Evolutionary conservation across 1,140 invertebrate species (phyloP).

Genomic region (Drosophila takahashii): DNA sequence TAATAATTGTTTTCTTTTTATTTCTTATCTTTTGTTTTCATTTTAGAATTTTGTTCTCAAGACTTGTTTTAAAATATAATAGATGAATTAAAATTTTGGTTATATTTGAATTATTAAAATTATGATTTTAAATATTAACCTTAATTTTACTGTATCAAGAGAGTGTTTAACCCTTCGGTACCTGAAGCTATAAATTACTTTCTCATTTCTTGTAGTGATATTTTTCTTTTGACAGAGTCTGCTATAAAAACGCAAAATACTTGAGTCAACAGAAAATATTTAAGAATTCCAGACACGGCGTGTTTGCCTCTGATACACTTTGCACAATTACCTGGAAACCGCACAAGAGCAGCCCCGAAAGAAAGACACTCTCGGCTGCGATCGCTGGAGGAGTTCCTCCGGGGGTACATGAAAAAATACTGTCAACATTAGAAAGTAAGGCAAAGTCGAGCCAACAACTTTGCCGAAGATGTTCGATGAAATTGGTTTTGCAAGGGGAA

Average conservation of each 20-base stretch:
- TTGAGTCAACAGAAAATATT: constrained; percentile 52
- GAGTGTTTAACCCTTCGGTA: neutral
- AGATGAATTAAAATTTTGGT: too few species aligned
- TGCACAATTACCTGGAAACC: constrained; percentile 33
- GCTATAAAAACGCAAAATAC: constrained; percentile 45
- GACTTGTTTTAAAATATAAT: too few species aligned
- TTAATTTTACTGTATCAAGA: too few species aligned
- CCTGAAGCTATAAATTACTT: neutral
- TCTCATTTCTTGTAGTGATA: constrained; percentile 9
- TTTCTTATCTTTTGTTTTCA: too few species aligned
- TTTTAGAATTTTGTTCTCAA: too few species aligned
- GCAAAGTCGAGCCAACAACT: constrained; percentile 53
- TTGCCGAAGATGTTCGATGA: constrained; percentile 70
- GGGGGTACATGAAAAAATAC: constrained; percentile 27
- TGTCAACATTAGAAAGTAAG: constrained; percentile 74
- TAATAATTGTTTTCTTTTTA: too few species aligned
- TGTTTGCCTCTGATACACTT: constrained; percentile 33
- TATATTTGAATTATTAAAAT: too few species aligned
- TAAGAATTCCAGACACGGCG: constrained; percentile 71
- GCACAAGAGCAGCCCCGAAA: constrained; percentile 22
- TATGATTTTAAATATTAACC: too few species aligned
- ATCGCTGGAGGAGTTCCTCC: constrained; percentile 14
- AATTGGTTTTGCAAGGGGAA: constrained; percentile 39
- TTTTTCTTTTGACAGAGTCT: constrained; percentile 40
- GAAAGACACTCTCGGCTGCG: constrained; percentile 15